Base-by-base conservation (phyloP, 53 echinoderm and acorn worm species). In the Stichopus horrens region DNA sequence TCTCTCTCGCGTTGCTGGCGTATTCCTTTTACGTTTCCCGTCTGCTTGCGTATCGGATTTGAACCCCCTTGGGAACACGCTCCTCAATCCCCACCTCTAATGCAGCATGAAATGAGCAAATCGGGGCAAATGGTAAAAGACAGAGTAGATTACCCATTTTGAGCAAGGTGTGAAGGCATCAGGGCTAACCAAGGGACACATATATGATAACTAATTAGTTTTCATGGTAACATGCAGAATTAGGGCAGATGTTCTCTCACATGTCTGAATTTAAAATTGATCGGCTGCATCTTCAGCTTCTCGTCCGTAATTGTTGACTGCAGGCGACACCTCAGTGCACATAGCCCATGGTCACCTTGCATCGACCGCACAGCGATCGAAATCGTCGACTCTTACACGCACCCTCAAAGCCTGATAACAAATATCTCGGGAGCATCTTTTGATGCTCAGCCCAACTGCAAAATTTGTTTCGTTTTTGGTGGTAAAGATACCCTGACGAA, bases 201-300 rank as follows among this genome's bases (percentile, higher is more conserved):
- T 59, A 83, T 83, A 83, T 59, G 58, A 83, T 83, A 83, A 83
- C 83, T 83, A 83, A 83, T 83, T 83, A 83, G 58, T 83, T 83
- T 37, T 83, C 83, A 83, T 59, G 58, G 83, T 59, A 83, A 83
- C 83, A 55, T 58, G 58, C 16, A 59, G 59, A 83, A 83, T 83
- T 83, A 63, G 83, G 83, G 83, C 83, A 83, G 83, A 83, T 83
- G 83, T 83, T 83, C 58, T 83, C 83, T 59, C 83, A 83, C 83
- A 23, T 83, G 83, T 57, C 37, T 37, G 83, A 58, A 83, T 83
- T 83, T 83, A 83, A 83, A 83, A 83, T 83, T 83, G 83, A 83
- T 83, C 59, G 83, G 79, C 11, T 63, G 63, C 10, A 63, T 63
- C 10, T 63, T 63, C 37, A 37, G 37, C 37, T 63, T 63, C 63